Evolutionary conservation across 2,113 vertebrate species (phyloP).

Genomic region (Motacilla tschutschensis): DNA sequence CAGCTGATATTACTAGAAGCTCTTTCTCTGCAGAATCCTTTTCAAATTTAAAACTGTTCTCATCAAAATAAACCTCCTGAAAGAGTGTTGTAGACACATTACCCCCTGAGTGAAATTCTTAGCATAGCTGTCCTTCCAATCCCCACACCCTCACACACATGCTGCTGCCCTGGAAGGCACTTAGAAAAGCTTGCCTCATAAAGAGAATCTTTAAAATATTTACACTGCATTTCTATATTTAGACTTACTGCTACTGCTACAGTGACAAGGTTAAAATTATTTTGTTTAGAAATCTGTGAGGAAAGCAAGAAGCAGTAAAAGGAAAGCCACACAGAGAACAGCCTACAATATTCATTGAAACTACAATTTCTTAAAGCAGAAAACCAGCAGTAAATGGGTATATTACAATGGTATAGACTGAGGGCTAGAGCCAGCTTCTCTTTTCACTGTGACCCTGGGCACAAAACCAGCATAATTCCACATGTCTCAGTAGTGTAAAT

Average conservation of each 20-base stretch:
- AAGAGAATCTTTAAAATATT: background rate
- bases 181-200: background rate
- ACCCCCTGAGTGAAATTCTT: background rate
- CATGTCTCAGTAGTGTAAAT: background rate
- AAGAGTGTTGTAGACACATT: background rate
- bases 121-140: background rate
- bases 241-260: background rate
- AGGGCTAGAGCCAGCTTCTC: background rate
- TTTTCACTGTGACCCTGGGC: background rate
- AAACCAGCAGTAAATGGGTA: background rate
- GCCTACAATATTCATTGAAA: background rate
- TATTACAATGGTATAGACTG: background rate
- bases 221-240: background rate
- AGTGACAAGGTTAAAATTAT: background rate
- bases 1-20: background rate
- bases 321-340: background rate
- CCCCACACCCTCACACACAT: accelerated
- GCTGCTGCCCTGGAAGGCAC: background rate
- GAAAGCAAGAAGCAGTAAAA: background rate
- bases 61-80: background rate
- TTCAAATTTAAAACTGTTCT: background rate
- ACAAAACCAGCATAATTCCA: background rate
- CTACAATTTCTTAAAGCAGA: background rate
- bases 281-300: background rate
- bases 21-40: background rate